Base-by-base conservation (phyloP, 2,113 vertebrate genomes). In the Panthera tigris region DNA sequence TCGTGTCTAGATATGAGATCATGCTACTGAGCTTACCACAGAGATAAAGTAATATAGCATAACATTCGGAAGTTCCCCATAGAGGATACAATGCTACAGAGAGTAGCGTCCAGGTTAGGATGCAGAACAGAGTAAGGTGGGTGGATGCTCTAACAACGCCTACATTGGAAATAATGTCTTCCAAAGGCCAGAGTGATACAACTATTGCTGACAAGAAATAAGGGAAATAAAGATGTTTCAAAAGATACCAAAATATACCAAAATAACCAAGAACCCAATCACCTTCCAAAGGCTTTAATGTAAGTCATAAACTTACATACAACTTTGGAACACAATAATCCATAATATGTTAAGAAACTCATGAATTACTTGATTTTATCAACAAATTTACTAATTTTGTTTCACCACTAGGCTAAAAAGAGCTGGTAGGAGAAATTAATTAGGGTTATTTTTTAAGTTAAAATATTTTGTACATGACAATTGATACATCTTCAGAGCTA, bases 61-160 rank as follows among this genome's bases (percentile, higher is more conserved):
- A 55, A 79, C 15, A 57, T 61, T 21, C 1, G 48, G 31, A 76
- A 39, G 0, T 2, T 94, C 23, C 19, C 29, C n/a, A 8, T 11
- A 8, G 9, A 39, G 10, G 1, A 41, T 4, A 23, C 4, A 36
- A 4, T 27, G 8, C 6, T 69, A 0, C 68, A 45, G 7, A 74
- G 10, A 57, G 3, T n/a, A 19, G 36, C 27, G 3, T 31, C 7
- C 18, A 10, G 25, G 12, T 68, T 66, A 93, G 50, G 13, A 76
- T 66, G 1, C 33, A 23, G 4, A 83, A 52, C 1, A 45, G 33
- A 14, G 15, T 33, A 9, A 88, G 2, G 23, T 50, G 0, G 36
- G 7, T 16, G 13, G 12, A 89, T 21, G 6, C 0, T 63, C 15
- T 61, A 33, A 57, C 31, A 79, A 63, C 81, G 11, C 16, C 19